Evolutionary conservation across 1,140 invertebrate species (phyloP).

Genomic region (Drosophila triauraria): DNA sequence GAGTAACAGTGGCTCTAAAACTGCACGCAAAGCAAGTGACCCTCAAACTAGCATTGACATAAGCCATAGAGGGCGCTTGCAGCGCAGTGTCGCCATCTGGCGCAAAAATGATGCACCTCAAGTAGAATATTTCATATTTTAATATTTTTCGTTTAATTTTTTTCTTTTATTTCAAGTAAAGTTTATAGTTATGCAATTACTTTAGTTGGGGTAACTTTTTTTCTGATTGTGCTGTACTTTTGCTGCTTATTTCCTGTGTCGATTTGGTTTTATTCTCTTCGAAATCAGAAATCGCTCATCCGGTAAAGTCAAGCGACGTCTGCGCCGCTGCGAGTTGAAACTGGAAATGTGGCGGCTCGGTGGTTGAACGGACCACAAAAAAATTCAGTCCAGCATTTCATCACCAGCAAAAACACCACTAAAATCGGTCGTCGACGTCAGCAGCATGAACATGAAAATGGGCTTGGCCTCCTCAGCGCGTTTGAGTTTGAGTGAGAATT

Average conservation of each 20-base stretch:
- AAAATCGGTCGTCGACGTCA: constrained; percentile 20
- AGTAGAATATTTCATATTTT: background rate
- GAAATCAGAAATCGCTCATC: constrained; percentile 34
- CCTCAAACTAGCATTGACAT: constrained; percentile 38
- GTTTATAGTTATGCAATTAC: background rate
- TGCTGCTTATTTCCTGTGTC: constrained; percentile 2
- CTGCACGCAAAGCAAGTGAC: constrained; percentile 22
- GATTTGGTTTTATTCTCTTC: background rate
- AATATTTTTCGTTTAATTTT: background rate
- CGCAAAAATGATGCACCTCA: constrained; percentile 40
- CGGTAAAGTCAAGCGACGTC: constrained; percentile 55
- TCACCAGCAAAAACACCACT: constrained; percentile 52
- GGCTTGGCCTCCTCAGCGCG: constrained; percentile 68
- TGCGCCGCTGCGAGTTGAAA: constrained; percentile 64
- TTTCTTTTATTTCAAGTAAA: background rate
- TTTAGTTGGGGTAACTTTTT: constrained; percentile 6
- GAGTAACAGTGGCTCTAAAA: constrained; percentile 63
- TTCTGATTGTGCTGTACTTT: constrained; percentile 1
- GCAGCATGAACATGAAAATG: constrained; percentile 53
- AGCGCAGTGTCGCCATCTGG: constrained; percentile 57
- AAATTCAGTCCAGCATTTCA: constrained; percentile 59
- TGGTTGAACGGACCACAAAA: constrained; percentile 69
- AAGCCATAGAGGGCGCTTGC: constrained; percentile 68
- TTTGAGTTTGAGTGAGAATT: constrained; percentile 59
- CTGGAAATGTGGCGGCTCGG: constrained; percentile 65